These are phyloP conservation scores for Drosophila leonis DNA, from an alignment of 2,888 invertebrate species.

Conservation along the genomic window DNA sequence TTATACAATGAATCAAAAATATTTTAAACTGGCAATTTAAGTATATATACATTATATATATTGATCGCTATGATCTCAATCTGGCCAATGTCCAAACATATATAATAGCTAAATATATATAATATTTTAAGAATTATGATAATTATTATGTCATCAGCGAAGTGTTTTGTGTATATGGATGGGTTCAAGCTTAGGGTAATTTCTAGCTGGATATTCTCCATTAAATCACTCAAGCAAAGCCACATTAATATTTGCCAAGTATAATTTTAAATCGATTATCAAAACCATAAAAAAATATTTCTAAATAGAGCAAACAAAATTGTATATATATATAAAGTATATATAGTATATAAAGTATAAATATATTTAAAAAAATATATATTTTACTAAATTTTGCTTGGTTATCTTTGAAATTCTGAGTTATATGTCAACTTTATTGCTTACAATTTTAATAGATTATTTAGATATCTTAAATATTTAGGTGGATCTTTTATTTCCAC, in stretches of 20 bases:
- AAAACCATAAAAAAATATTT: background rate
- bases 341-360: too few species aligned
- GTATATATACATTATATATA: too few species aligned
- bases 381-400: too few species aligned
- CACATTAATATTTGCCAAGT: background rate
- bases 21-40: background rate
- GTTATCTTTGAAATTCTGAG: too few species aligned
- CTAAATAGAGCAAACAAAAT: background rate
- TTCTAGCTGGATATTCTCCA: background rate
- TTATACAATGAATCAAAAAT: background rate
- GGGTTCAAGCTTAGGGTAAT: background rate
- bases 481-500: too few species aligned
- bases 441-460: too few species aligned
- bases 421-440: too few species aligned
- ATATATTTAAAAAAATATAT: too few species aligned
- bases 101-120: background rate
- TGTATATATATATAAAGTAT: too few species aligned
- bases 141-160: background rate
- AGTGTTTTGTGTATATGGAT: background rate
- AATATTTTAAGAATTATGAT: background rate
- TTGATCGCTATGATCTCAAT: background rate
- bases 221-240: background rate
- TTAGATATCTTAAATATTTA: too few species aligned
- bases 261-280: constrained; percentile 1
- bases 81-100: background rate